These are phyloP conservation scores for Thamnophis sirtalis DNA, from an alignment of 2,113 vertebrate genomes.

Conservation along the genomic window DNA sequence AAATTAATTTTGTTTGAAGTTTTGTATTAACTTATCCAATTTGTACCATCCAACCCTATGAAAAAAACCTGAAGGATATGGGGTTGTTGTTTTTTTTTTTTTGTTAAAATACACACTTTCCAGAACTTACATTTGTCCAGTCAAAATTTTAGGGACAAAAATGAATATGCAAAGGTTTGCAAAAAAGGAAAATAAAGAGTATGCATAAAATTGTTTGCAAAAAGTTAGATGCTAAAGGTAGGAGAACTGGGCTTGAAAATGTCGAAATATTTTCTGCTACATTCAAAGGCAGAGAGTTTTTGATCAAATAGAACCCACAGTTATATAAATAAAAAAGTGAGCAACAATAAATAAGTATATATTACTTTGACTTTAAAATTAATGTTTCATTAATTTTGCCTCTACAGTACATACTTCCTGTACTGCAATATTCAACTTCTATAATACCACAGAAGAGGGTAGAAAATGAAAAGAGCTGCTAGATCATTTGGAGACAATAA, in stretches of 20 bases:
- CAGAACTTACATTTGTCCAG: too few species aligned
- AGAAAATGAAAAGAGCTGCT: constrained; percentile 10
- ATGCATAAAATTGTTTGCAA: not conserved
- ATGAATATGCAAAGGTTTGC: not conserved
- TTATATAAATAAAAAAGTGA: not conserved
- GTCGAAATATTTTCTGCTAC: not conserved
- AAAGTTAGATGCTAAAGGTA: not conserved
- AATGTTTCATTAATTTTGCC: not conserved
- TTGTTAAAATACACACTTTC: not conserved
- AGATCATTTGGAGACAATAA: constrained; percentile 37
- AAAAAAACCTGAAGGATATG: too few species aligned
- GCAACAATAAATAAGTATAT: not conserved
- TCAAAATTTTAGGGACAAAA: not conserved
- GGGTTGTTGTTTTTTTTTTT: too few species aligned
- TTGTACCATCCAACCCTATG: not conserved
- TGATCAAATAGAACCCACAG: not conserved
- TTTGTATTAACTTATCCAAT: not conserved
- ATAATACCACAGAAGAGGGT: not conserved
- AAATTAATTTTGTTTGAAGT: not conserved
- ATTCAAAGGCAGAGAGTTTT: not conserved
- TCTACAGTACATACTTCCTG: not conserved
- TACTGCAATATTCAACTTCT: not conserved
- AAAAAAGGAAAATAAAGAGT: not conserved
- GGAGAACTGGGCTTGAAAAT: not conserved
- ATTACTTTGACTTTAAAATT: not conserved